phyloP scores from a whole-genome alignment of 2,797 vertebrate genomes.

The Sciurus carolinensis region DNA sequence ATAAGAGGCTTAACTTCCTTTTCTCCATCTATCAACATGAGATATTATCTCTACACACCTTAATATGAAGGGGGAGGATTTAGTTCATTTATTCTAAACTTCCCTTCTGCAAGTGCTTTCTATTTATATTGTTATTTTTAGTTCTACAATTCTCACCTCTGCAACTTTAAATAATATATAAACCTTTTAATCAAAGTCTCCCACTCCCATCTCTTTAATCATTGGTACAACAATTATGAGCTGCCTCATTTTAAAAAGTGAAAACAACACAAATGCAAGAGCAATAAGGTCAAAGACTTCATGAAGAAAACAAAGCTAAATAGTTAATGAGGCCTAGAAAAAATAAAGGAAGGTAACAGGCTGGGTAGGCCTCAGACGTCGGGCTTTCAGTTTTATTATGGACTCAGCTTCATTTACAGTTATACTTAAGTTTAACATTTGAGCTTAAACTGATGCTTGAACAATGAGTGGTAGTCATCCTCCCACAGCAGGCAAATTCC shows the following conservation, averaged over 20 bases:
- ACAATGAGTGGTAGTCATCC: background rate
- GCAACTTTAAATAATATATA: slow-evolving; percentile 46
- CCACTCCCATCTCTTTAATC: background rate
- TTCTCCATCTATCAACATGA: slow-evolving; percentile 77
- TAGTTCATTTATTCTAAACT: slow-evolving; percentile 59
- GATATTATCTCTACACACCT: slow-evolving; percentile 80
- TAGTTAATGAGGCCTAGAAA: background rate
- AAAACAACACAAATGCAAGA: background rate
- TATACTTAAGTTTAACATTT: background rate
- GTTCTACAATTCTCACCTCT: slow-evolving; percentile 35
- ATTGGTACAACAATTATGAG: background rate
- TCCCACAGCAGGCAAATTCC: background rate
- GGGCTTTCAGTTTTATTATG: background rate
- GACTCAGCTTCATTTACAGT: background rate
- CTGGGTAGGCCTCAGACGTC: background rate
- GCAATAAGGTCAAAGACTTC: background rate
- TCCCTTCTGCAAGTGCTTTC: slow-evolving; percentile 50
- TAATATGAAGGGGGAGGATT: slow-evolving; percentile 66
- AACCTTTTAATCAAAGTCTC: slow-evolving; percentile 7
- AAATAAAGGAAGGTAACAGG: background rate
- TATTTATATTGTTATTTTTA: slow-evolving; percentile 43
- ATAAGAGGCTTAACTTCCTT: slow-evolving; percentile 77
- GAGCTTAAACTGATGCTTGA: slow-evolving; percentile 11
- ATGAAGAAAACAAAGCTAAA: background rate
- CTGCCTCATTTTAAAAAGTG: background rate